A percentile compares a stretch with the other conserved stretches of the same genome.
These are phyloP conservation scores for Tokudaia tokunoshimensis DNA, from an alignment of 2,797 vertebrate genomes.

Conservation along the genomic window DNA sequence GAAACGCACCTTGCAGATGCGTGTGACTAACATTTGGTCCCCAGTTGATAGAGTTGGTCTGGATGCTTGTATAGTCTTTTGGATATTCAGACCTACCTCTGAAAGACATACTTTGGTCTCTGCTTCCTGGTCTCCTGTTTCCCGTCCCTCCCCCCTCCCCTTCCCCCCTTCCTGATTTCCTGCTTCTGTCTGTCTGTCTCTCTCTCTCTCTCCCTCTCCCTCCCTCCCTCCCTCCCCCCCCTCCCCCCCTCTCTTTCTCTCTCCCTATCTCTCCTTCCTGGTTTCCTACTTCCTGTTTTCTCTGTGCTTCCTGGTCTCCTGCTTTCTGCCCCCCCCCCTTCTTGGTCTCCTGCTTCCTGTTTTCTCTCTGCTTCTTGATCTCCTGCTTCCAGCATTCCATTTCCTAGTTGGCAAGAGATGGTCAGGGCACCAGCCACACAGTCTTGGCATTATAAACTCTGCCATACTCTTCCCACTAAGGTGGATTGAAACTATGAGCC, in stretches of 20 bases:
- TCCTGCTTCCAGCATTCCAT: too few relatives aligned
- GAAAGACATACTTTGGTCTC: not conserved
- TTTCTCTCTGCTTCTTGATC: not conserved
- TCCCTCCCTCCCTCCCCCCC: not conserved
- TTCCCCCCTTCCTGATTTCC: too few relatives aligned
- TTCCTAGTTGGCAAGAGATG: not conserved
- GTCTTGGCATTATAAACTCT: not conserved
- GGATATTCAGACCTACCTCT: not conserved
- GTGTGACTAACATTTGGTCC: not conserved
- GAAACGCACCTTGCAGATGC: not conserved
- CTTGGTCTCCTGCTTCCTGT: not conserved
- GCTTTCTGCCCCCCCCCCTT: rapidly evolving
- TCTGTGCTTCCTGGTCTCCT: not conserved
- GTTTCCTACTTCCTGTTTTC: rapidly evolving
- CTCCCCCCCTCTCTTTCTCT: not conserved
- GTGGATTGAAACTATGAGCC: not conserved
- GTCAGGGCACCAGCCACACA: too few relatives aligned
- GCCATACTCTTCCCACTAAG: not conserved
- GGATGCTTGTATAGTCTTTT: not conserved
- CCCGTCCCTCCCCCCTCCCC: not conserved
- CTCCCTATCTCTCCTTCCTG: not conserved
- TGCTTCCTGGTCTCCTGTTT: too few relatives aligned
- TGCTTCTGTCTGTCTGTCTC: too few relatives aligned
- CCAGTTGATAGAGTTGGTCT: not conserved
- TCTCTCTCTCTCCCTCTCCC: too few relatives aligned